Conservation (phyloP, 2,797 vertebrate species). For the Octomys mimax region DNA sequence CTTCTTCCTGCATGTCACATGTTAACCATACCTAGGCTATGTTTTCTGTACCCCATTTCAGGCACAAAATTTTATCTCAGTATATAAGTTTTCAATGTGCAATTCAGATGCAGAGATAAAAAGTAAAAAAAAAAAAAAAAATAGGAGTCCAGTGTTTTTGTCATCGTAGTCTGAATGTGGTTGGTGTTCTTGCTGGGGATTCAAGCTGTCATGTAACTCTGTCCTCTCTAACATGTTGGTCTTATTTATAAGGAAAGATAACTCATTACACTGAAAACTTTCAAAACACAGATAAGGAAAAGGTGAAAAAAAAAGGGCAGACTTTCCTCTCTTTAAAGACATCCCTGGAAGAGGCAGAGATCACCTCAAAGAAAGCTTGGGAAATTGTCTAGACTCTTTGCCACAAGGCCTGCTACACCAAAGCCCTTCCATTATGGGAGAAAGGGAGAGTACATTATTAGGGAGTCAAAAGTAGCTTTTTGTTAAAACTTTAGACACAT, state of each 20-base stretch:
- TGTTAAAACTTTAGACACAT: neutral
- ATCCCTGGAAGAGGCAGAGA: neutral
- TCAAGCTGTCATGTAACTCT: neutral
- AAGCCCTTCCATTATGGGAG: neutral
- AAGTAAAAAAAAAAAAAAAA: neutral
- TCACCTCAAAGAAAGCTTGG: neutral
- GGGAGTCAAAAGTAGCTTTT: neutral
- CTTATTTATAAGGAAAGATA: neutral
- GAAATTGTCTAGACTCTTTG: conserved; percentile 2
- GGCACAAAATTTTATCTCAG: conserved; percentile 16
- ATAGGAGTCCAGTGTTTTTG: neutral
- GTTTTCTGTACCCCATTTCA: neutral
- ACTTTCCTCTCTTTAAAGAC: neutral
- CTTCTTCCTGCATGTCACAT: neutral
- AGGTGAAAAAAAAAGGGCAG: neutral
- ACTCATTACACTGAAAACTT: neutral
- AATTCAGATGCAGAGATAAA: neutral
- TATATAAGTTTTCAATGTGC: neutral
- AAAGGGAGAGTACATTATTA: neutral
- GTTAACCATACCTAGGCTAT: neutral
- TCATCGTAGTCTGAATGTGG: neutral
- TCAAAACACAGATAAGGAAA: neutral
- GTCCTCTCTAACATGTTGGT: neutral
- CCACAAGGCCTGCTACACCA: neutral
- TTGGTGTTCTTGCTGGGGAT: neutral